Percentiles rank a stretch among this genome's conserved stretches.
phyloP scores from a whole-genome alignment of 2,797 vertebrate species.

The Alauda arvensis region DNA sequence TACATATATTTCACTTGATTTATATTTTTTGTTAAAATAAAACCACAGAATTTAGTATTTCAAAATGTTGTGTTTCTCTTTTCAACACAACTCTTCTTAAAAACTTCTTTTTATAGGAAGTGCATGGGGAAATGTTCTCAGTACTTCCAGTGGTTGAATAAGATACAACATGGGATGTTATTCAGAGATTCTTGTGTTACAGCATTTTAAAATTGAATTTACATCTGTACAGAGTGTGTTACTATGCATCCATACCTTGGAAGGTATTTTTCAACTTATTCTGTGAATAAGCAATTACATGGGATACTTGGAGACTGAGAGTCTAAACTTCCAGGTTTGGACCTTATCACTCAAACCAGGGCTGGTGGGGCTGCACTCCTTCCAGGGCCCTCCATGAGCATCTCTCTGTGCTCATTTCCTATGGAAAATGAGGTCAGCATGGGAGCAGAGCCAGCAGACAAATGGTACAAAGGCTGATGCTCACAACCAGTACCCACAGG shows the following conservation, averaged over 20 bases:
- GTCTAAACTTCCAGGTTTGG: not conserved
- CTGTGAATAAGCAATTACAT: not conserved
- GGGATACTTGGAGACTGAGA: not conserved
- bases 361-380: not conserved
- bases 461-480: not conserved
- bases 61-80: not conserved
- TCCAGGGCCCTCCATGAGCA: accelerated
- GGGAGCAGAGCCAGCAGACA: not conserved
- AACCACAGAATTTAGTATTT: not conserved
- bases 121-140: not conserved
- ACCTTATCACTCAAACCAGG: not conserved
- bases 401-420: not conserved
- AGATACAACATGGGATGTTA: not conserved
- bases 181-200: not conserved
- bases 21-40: not conserved
- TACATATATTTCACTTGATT: not conserved
- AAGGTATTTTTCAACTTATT: not conserved
- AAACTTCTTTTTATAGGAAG: not conserved
- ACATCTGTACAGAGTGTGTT: not conserved
- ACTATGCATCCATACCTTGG: not conserved
- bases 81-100: not conserved
- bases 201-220: not conserved
- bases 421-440: not conserved
- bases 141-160: not conserved
- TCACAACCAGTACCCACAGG: not conserved